These are phyloP conservation scores for Sitobion miscanthi DNA, from an alignment of 1,140 invertebrate genomes.

Conservation along the genomic window DNA sequence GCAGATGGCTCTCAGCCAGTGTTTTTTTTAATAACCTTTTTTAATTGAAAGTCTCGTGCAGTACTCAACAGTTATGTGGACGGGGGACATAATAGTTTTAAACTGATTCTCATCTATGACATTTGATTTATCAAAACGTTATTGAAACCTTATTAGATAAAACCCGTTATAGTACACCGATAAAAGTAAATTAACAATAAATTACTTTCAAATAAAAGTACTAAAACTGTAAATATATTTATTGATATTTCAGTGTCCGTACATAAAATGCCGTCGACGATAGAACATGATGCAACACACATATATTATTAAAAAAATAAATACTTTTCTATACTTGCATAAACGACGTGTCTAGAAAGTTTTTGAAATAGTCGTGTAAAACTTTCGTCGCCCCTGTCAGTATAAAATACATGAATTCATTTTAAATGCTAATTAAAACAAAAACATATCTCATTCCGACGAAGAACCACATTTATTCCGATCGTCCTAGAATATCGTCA, in stretches of 20 bases:
- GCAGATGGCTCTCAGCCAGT: not conserved
- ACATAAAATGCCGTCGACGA: not conserved
- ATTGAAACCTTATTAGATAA: not conserved
- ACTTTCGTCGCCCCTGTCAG: not conserved
- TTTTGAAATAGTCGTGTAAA: not conserved
- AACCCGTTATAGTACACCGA: not conserved
- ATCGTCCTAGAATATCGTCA: not conserved
- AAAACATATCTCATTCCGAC: not conserved
- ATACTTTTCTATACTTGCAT: not conserved
- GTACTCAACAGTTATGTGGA: not conserved
- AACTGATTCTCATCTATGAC: not conserved
- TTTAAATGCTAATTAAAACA: not conserved
- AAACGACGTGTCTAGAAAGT: not conserved
- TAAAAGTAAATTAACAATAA: not conserved
- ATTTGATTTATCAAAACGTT: constrained; percentile 1
- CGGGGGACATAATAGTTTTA: not conserved
- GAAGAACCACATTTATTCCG: not conserved
- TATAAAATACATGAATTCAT: not conserved
- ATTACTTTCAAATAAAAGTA: not conserved
- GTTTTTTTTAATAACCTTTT: not conserved
- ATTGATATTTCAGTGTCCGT: not conserved
- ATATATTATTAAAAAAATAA: not conserved
- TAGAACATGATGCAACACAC: not conserved
- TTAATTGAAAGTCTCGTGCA: not conserved
- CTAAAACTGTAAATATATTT: not conserved